Evolutionary conservation across 1,140 invertebrate genomes (phyloP).

Genomic region (Gryon sp.): DNA sequence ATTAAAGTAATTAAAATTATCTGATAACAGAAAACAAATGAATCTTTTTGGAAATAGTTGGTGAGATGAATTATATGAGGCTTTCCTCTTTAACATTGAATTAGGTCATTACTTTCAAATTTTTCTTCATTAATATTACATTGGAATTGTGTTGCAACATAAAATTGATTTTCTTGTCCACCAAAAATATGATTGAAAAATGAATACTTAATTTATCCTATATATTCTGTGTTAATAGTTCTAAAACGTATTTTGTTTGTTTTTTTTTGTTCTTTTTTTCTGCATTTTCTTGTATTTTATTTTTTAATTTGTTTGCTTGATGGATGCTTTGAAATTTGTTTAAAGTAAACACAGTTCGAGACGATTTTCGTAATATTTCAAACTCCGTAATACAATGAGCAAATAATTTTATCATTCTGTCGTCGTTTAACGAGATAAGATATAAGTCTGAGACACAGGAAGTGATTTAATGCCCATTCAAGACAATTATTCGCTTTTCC

Average conservation of each 20-base stretch:
- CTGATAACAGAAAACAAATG: background rate
- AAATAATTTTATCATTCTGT: conserved; percentile 31
- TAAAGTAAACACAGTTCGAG: conserved; percentile 4
- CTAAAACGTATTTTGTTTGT: too few relatives aligned
- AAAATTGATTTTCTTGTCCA: conserved; percentile 16
- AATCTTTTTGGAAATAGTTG: background rate
- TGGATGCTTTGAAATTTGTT: background rate
- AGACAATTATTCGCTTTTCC: conserved; percentile 27
- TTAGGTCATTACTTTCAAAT: conserved; percentile 30
- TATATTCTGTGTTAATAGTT: too few relatives aligned
- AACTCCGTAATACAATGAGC: background rate
- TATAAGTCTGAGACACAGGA: background rate
- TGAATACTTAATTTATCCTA: background rate
- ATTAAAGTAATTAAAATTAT: conserved; percentile 3
- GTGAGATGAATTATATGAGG: conserved; percentile 2
- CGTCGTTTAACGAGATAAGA: conserved; percentile 33
- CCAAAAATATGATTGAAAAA: conserved; percentile 3
- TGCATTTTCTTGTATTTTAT: too few relatives aligned
- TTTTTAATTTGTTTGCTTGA: conserved; percentile 20
- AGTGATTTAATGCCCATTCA: conserved; percentile 20
- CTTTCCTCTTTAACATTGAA: conserved; percentile 26
- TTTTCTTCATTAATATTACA: conserved; percentile 38
- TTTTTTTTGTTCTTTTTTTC: too few relatives aligned
- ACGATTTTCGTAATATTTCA: conserved; percentile 9
- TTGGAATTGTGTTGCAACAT: too few relatives aligned